These are phyloP conservation scores for Pseudocheirus occidentalis DNA, from an alignment of 2,797 vertebrate species.

Conservation along the genomic window DNA sequence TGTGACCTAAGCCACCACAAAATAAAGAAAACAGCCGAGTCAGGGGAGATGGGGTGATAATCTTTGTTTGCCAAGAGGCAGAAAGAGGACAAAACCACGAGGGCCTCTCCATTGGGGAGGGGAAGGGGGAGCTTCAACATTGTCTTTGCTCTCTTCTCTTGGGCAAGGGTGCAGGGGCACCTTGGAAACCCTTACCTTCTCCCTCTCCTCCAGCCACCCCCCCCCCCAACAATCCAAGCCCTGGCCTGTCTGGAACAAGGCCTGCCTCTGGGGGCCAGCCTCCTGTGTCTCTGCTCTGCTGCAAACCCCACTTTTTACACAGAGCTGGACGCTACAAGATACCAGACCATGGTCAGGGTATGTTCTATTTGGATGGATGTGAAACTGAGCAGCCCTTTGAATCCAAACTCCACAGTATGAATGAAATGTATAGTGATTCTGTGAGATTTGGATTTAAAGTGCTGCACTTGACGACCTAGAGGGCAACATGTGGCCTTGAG, in stretches of 20 bases:
- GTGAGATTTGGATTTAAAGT: too few relatives aligned
- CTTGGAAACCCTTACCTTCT: neutral
- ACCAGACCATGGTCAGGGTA: too few relatives aligned
- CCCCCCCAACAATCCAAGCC: too few relatives aligned
- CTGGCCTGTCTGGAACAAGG: neutral
- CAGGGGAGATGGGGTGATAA: neutral
- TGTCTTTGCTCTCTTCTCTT: slow-evolving; percentile 37
- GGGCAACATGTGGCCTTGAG: too few relatives aligned
- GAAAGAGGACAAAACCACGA: neutral
- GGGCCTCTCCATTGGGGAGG: slow-evolving; percentile 13
- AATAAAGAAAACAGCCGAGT: neutral
- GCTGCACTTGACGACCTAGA: too few relatives aligned
- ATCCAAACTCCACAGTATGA: too few relatives aligned
- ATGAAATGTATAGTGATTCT: too few relatives aligned
- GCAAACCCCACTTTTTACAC: neutral
- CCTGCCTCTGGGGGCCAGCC: neutral
- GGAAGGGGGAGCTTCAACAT: neutral
- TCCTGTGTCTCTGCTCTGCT: neutral
- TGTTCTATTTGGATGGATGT: too few relatives aligned
- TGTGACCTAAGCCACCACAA: neutral
- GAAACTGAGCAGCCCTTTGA: too few relatives aligned
- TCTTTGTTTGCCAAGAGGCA: neutral
- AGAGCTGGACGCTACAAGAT: neutral
- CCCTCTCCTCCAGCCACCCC: neutral
- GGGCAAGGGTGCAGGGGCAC: neutral